Percentiles rank a stretch among this genome's conserved stretches.
These are phyloP conservation scores for Anoplolepis gracilipes DNA, from an alignment of 1,140 invertebrate genomes.

Conservation along the genomic window DNA sequence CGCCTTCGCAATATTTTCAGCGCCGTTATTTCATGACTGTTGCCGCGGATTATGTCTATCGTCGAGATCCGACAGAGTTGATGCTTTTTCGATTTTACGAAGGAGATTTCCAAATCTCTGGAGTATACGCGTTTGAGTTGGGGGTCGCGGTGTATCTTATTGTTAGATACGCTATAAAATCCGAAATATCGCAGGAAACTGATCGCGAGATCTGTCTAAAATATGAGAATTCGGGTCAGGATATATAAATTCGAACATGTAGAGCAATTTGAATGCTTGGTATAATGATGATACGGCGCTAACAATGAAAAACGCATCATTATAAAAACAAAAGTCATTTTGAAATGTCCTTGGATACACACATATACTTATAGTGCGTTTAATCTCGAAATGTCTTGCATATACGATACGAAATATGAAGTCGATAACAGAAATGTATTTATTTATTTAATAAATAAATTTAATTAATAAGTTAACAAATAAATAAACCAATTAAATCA, in stretches of 20 bases:
- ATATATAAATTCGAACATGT: not conserved
- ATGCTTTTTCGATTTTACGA: constrained; percentile 44
- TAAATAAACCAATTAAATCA: too few species aligned
- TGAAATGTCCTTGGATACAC: not conserved
- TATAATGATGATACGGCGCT: not conserved
- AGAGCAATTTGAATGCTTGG: not conserved
- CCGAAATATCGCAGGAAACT: constrained; percentile 1
- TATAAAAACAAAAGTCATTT: not conserved
- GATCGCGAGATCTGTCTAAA: constrained; percentile 3
- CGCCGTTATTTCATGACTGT: constrained; percentile 40
- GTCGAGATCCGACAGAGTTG: constrained; percentile 19
- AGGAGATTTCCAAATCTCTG: constrained; percentile 53
- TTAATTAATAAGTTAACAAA: too few species aligned
- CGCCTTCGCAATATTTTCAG: constrained; percentile 16
- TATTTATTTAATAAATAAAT: too few species aligned
- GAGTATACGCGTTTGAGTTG: constrained; percentile 27
- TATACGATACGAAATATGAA: not conserved
- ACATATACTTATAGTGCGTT: not conserved
- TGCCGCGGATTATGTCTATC: constrained; percentile 51
- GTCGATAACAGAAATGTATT: not conserved
- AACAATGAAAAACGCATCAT: not conserved
- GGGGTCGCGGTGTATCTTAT: constrained; percentile 1
- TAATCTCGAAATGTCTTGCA: not conserved
- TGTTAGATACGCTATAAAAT: constrained; percentile 40
- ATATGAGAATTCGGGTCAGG: constrained; percentile 12